Evolutionary conservation across 2,888 invertebrate genomes (phyloP).

Genomic region (Temnothorax ravouxi): DNA sequence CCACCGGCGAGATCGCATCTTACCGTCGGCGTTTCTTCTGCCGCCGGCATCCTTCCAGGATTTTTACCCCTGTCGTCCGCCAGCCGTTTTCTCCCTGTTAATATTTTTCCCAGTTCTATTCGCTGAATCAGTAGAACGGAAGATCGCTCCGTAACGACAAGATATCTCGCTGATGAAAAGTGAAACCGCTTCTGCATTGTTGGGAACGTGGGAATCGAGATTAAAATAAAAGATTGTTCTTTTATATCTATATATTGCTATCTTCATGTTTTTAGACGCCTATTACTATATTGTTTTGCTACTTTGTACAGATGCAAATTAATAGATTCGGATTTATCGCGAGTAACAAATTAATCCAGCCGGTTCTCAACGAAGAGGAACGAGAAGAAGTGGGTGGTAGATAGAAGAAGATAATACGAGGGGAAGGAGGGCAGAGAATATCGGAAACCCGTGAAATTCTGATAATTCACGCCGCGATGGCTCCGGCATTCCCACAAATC

Average conservation of each 20-base stretch:
- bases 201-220: constrained; percentile 25
- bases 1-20: constrained; percentile 50
- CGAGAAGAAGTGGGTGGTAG: constrained; percentile 33
- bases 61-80: constrained; percentile 37
- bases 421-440: constrained; percentile 32
- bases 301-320: not conserved
- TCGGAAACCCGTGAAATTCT: constrained; percentile 68
- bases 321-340: not conserved
- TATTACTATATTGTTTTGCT: not conserved
- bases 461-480: constrained; percentile 66
- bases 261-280: not conserved
- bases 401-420: constrained; percentile 30
- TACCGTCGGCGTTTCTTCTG: constrained; percentile 48
- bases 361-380: not conserved
- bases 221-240: not conserved
- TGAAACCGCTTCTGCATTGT: not conserved
- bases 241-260: not conserved
- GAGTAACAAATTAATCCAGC: constrained; percentile 40
- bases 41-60: constrained; percentile 35
- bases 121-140: constrained; percentile 21
- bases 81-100: constrained; percentile 38
- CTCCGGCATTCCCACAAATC: constrained; percentile 65
- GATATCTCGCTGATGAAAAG: constrained; percentile 8
- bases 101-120: constrained; percentile 37
- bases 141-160: constrained; percentile 20